Evolutionary conservation across 2,888 invertebrate species (phyloP), one percentile per base, ranked within the genome.

Genomic region (Caenorhabditis zanzibari): DNA sequence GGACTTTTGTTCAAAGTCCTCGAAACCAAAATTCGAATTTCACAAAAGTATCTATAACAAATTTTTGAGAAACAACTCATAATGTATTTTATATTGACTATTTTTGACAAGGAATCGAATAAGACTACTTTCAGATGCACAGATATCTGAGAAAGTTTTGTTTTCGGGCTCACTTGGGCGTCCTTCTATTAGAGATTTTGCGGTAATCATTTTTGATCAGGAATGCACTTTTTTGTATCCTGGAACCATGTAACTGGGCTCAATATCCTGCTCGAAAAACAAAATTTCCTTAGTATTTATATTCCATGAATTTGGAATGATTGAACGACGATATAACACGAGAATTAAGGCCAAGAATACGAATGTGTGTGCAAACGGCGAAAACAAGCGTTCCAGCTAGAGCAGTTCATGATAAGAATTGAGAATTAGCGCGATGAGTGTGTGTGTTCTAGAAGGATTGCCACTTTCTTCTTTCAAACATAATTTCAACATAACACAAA

Each of bases 231-330:
- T n/a, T 59, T 19, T 6, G n/a, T 59, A 10, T 59, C 28, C 32
- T 32, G 49, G 26, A 58, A 12, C 24, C 41, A n/a, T n/a, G 24
- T 24, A 35, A 38, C 26, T 26, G 14, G 44, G 32, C 28, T 38
- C 38, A 7, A 28, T 28, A 35, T 38, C 14, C 24, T 63, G 28
- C 61, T 41, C 52, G 63, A 79, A 63, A 79, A 71, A 63, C n/a
- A n/a, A 79, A 38, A 64, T 64, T 79, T 71, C 54, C 64, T 72
- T 22, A 56, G 71, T 79, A 79, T 79, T 71, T 79, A 79, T 79
- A 79, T 79, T 79, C 79, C 79, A 79, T 79, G 79, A 79, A 79
- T 79, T 79, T 12, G 58, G 54, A 79, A 79, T 79, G 71, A 79
- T 79, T 79, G 79, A 79, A 71, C 79, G 71, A 38, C 79, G 58